Base-by-base conservation (phyloP, 2,888 invertebrate species). In the Hirtodrosophila confusa region DNA sequence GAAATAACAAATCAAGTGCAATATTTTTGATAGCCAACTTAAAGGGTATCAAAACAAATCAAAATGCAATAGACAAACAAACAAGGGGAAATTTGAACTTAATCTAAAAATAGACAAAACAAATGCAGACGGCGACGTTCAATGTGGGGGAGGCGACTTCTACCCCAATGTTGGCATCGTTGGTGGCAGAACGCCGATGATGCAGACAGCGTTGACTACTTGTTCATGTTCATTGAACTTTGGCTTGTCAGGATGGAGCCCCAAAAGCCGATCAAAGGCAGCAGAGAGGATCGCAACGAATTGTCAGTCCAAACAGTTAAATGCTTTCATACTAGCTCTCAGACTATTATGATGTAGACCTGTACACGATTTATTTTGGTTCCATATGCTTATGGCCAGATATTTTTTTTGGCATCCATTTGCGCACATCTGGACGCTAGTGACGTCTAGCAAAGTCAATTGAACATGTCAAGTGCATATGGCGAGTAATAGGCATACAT, bases 81-180 rank as follows among this genome's bases (percentile, higher is more conserved):
- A 47, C 49, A 41, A 45, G 11, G 56, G 35, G 54, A 60, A 63
- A 61, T 62, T 50, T 60, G 63, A 78, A 69, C 53, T 56, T 63
- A 71, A 54, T 36, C 67, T 75, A 79, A 62, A 76, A 71, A 80
- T 82, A 82, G 70, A 57, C 48, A 55, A 67, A 70, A 64, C 54
- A 57, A 74, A 84, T 78, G 61, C 50, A 57, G 50, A 17, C 61
- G 54, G 43, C 44, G 58, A 33, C 27, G 47, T 55, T 53, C 40
- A 11, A 58, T 74, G 66, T 66, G 70, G 58, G 79, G 75, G 66
- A 62, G 78, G 39, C 48, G 29, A 49, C 64, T 11, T 31, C 36
- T 11, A 11, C 6, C 27, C 27, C 27, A 27, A 27, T 27, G 27
- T 27, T 27, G 29, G 8, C 51, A 45, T 10, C 48, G 12, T 53